Conservation (phyloP, 1,140 invertebrate species). For the Scaptomyza graminum region DNA sequence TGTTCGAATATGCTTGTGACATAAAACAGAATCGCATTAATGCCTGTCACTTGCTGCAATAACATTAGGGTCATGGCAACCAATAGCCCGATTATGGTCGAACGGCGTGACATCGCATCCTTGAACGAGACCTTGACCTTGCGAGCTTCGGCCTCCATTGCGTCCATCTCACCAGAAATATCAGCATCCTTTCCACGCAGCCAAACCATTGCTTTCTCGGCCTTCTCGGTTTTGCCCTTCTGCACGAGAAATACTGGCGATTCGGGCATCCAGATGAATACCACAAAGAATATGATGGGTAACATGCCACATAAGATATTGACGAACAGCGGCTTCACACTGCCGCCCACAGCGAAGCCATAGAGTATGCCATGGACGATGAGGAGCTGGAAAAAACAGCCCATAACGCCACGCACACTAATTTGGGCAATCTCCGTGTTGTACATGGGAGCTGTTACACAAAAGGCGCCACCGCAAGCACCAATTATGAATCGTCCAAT, state of each 20-base stretch:
- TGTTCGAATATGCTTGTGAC: slow-evolving; percentile 49
- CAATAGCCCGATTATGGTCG: slow-evolving; percentile 29
- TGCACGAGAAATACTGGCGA: slow-evolving; percentile 85
- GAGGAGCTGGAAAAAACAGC: slow-evolving; percentile 89
- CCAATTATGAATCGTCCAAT: slow-evolving; percentile 88
- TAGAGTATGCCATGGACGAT: slow-evolving; percentile 87
- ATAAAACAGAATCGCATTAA: slow-evolving; percentile 72
- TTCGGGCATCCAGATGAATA: slow-evolving; percentile 89
- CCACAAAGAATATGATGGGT: slow-evolving; percentile 85
- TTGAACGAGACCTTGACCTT: background rate
- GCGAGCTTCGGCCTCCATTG: slow-evolving; percentile 6
- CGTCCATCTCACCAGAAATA: slow-evolving; percentile 31
- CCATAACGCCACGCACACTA: slow-evolving; percentile 88
- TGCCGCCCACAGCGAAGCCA: slow-evolving; percentile 85
- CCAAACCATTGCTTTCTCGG: slow-evolving; percentile 87
- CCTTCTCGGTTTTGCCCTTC: slow-evolving; percentile 86
- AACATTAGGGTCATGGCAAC: slow-evolving; percentile 60
- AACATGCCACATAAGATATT: slow-evolving; percentile 86
- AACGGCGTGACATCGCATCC: slow-evolving; percentile 9
- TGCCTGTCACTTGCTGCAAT: slow-evolving; percentile 67
- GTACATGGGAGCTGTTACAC: slow-evolving; percentile 89
- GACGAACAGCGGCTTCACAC: slow-evolving; percentile 75
- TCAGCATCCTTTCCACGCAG: slow-evolving; percentile 89
- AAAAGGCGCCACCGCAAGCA: slow-evolving; percentile 87
- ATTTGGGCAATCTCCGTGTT: slow-evolving; percentile 89